Percentiles rank a stretch among this genome's conserved stretches.
These are phyloP conservation scores for Hypanus sabinus DNA, from an alignment of 2,113 vertebrate species.

Conservation along the genomic window DNA sequence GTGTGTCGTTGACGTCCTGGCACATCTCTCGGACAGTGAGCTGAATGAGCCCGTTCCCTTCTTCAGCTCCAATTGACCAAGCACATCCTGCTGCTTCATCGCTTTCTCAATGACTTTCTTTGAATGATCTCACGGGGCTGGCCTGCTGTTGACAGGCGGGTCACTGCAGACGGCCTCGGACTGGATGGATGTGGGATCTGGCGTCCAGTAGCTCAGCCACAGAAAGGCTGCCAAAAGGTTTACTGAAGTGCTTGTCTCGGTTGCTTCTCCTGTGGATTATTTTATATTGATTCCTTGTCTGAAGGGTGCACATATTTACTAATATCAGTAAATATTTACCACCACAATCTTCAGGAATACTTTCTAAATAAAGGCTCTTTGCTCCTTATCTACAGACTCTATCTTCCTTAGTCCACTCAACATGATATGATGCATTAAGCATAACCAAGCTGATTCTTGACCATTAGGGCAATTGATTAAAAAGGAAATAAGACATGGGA, in stretches of 20 bases:
- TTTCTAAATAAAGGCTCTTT: too few species aligned
- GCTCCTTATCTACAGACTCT: too few species aligned
- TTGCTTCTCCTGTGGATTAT: background rate
- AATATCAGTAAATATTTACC: too few species aligned
- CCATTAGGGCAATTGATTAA: too few species aligned
- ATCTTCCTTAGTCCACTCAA: too few species aligned
- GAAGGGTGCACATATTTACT: too few species aligned
- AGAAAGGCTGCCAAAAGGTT: background rate
- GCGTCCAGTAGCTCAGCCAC: background rate
- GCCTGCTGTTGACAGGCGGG: background rate
- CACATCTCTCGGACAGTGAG: background rate
- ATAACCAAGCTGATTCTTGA: too few species aligned
- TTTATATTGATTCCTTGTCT: background rate
- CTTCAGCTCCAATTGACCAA: background rate
- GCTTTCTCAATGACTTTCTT: background rate
- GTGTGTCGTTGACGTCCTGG: background rate
- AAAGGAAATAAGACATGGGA: too few species aligned
- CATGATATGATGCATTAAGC: too few species aligned
- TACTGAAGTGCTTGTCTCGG: background rate
- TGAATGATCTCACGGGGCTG: background rate
- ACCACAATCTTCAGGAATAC: too few species aligned
- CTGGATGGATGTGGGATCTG: background rate
- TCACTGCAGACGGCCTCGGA: background rate
- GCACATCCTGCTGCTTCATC: background rate
- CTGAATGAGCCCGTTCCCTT: conserved; percentile 3